These are phyloP conservation scores for Drosophila nikananu DNA, from an alignment of 1,140 invertebrate genomes.

Conservation along the genomic window DNA sequence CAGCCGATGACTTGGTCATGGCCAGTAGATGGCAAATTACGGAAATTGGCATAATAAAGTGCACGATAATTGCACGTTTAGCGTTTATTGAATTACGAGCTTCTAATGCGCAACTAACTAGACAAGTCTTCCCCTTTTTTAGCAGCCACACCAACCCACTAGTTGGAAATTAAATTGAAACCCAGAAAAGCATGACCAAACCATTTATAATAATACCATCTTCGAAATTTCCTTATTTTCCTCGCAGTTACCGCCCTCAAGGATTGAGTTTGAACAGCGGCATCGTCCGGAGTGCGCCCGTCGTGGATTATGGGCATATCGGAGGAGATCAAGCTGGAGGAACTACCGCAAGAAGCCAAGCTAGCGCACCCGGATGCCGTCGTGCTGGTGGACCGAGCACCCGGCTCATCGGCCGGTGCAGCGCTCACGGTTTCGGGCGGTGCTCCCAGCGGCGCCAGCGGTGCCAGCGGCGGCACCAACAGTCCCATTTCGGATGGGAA, in stretches of 20 bases:
- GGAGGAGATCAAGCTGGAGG: slow-evolving; percentile 87
- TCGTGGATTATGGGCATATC: slow-evolving; percentile 87
- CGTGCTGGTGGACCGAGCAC: slow-evolving; percentile 65
- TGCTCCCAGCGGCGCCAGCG: slow-evolving; percentile 79
- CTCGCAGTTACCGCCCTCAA: slow-evolving; percentile 12
- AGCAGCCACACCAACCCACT: neutral
- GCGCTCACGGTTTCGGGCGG: slow-evolving; percentile 73
- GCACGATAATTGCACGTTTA: slow-evolving; percentile 83
- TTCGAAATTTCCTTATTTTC: neutral
- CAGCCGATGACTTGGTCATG: slow-evolving; percentile 59
- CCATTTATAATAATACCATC: slow-evolving; percentile 1
- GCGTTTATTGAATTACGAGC: slow-evolving; percentile 81
- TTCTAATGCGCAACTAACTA: slow-evolving; percentile 78
- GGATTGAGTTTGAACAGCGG: slow-evolving; percentile 2
- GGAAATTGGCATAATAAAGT: slow-evolving; percentile 84
- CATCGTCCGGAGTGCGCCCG: slow-evolving; percentile 20
- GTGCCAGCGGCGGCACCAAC: slow-evolving; percentile 85
- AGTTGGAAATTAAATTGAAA: neutral
- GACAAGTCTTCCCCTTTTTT: neutral
- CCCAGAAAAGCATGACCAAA: neutral
- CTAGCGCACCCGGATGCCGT: slow-evolving; percentile 81
- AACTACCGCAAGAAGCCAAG: slow-evolving; percentile 87
- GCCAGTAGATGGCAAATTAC: slow-evolving; percentile 73
- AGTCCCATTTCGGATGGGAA: slow-evolving; percentile 89
- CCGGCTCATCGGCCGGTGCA: slow-evolving; percentile 56